Percentiles rank a stretch among this genome's conserved stretches.
Evolutionary conservation across 2,113 vertebrate genomes (phyloP).

Genomic region (Corythaeola cristata): DNA sequence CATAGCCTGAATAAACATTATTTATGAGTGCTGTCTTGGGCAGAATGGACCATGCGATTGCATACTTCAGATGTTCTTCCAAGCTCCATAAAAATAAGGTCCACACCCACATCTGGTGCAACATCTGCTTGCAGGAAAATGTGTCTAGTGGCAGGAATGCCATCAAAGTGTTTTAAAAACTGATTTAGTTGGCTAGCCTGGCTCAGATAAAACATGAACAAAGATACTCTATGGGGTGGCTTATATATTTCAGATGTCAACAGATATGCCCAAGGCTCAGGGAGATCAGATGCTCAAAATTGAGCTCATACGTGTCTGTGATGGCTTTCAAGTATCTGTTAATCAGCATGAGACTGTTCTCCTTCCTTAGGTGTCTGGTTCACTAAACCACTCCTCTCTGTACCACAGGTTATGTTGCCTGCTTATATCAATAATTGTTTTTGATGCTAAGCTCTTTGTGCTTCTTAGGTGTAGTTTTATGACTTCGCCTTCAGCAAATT

Average conservation of each 20-base stretch:
- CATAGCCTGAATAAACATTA: neutral
- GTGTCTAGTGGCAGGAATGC: neutral
- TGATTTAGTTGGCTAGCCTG: neutral
- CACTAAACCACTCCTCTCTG: neutral
- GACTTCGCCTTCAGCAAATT: neutral
- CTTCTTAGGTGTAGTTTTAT: neutral
- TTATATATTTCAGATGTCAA: neutral
- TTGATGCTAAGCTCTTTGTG: neutral
- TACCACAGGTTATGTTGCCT: neutral
- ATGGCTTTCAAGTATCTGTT: neutral
- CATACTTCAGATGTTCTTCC: neutral
- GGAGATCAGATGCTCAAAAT: neutral
- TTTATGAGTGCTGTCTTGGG: neutral
- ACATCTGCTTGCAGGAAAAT: neutral
- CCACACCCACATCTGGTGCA: neutral
- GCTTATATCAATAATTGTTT: neutral
- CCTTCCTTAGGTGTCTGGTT: neutral
- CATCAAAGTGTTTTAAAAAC: neutral
- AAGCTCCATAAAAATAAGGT: neutral
- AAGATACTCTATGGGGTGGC: neutral
- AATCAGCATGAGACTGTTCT: neutral
- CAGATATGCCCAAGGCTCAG: neutral
- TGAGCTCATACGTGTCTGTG: neutral
- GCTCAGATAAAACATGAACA: neutral
- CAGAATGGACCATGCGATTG: accelerated